A percentile compares a stretch with the other conserved stretches of the same genome.
Evolutionary conservation across 2,888 invertebrate species (phyloP).

Genomic region (Liposcelis brunnea): DNA sequence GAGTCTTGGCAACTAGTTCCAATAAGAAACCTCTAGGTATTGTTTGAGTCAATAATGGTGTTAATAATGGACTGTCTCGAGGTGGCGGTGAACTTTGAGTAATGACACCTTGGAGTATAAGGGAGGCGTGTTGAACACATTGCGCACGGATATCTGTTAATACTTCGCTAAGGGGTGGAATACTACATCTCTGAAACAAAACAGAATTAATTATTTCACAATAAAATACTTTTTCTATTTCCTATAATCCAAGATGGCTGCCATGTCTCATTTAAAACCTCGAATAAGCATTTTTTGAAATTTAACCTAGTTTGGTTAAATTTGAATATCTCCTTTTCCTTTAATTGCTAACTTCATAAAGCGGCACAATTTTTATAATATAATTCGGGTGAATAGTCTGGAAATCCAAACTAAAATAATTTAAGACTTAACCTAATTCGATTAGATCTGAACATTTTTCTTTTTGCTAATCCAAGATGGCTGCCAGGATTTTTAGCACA

Average conservation of each 20-base stretch:
- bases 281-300: too few relatives aligned
- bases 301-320: too few relatives aligned
- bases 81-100: conserved; percentile 18
- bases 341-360: too few relatives aligned
- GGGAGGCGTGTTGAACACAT: conserved; percentile 40
- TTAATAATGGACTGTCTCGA: conserved; percentile 42
- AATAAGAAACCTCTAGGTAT: conserved; percentile 58
- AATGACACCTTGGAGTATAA: conserved; percentile 34
- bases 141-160: conserved; percentile 36
- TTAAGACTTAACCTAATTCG: too few relatives aligned
- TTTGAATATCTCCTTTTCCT: too few relatives aligned
- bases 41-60: conserved; percentile 48
- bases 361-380: too few relatives aligned
- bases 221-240: background rate
- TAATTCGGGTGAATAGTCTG: too few relatives aligned
- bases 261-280: background rate
- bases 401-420: too few relatives aligned
- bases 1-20: conserved; percentile 40
- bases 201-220: conserved; percentile 10
- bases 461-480: too few relatives aligned
- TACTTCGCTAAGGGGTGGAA: conserved; percentile 52
- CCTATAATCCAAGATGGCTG: background rate
- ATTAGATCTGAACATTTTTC: too few relatives aligned
- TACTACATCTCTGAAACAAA: conserved; percentile 41
- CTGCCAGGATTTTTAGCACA: too few relatives aligned